These are phyloP conservation scores for cattle (Bos taurus) DNA, from an alignment of 2,113 vertebrate genomes.

Conservation along the genomic window DNA sequence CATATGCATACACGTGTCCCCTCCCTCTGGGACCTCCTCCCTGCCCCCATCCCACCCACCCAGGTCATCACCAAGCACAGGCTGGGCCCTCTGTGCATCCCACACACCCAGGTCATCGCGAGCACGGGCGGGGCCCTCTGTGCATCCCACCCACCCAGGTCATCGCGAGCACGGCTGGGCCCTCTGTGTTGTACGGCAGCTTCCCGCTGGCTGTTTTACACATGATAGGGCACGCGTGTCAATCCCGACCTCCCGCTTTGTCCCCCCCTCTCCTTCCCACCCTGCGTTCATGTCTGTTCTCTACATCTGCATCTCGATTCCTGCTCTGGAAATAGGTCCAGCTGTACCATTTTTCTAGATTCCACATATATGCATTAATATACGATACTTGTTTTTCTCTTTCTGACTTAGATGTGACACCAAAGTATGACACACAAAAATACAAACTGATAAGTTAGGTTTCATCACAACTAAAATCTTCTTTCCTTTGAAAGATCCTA, in stretches of 20 bases:
- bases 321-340: neutral
- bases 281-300: neutral
- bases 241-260: neutral
- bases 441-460: neutral
- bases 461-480: neutral
- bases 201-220: neutral
- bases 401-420: neutral
- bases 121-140: neutral
- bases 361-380: neutral
- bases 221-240: rapidly evolving
- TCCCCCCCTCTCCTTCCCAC: neutral
- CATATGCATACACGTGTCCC: rapidly evolving
- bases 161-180: neutral
- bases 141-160: neutral
- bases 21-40: neutral
- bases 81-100: neutral
- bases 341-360: neutral
- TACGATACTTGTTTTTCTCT: neutral
- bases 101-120: neutral
- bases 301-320: neutral
- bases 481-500: neutral
- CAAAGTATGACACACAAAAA: neutral
- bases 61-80: rapidly evolving
- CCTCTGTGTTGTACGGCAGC: neutral
- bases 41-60: neutral